Base-by-base conservation (phyloP, 2,797 vertebrate genomes). In the Setipinna tenuifilis region DNA sequence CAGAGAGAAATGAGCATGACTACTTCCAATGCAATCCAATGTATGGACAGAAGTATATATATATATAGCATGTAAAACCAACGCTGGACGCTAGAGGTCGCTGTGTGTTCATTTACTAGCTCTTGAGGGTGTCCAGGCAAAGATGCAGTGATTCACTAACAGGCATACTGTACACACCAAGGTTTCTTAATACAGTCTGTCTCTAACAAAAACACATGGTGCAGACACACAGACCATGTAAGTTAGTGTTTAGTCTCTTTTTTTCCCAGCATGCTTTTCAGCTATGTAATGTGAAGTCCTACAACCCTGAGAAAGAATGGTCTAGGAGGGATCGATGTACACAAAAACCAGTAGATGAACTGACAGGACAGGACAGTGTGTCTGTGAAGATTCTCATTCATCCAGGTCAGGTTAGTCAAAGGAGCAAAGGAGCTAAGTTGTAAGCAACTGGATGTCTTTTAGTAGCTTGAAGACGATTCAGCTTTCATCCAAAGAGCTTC, bases 271-370 rank as follows among this genome's bases (percentile, higher is more conserved):
- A 25, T 71, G 23, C 23, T 65, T 65, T 65, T 65, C 23, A 25
- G 61, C 25, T 35, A 71, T 31, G 31, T 35, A 21, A 78, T 78
- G 87, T 91, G 92, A 93, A 91, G 90, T 93, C 94, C 93, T 94
- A 94, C 93, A 93, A 92, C 94, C 90, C 84, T 87, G 92, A 90
- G 87, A 88, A 86, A 91, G 88, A 88, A 88, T 90, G 83, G 87
- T 87, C 87, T 85, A 84, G 81, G 88, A 86, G 14, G 85, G 88
- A 87, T 85, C 41, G 65, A 78, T 35, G 41, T 71, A 88, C 89
- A 87, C 88, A 68, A 83, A 86, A 44, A 71, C 7, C 35, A 44
- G 71, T 25, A 78, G 71, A 44, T 78, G 71, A 78, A 78, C 31
- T 44, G 71, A 78, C 71, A 78, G 71, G 35, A 41, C 1, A n/a